These are phyloP conservation scores for Chymomyza amoena DNA, from an alignment of 2,888 invertebrate species.

Conservation along the genomic window DNA sequence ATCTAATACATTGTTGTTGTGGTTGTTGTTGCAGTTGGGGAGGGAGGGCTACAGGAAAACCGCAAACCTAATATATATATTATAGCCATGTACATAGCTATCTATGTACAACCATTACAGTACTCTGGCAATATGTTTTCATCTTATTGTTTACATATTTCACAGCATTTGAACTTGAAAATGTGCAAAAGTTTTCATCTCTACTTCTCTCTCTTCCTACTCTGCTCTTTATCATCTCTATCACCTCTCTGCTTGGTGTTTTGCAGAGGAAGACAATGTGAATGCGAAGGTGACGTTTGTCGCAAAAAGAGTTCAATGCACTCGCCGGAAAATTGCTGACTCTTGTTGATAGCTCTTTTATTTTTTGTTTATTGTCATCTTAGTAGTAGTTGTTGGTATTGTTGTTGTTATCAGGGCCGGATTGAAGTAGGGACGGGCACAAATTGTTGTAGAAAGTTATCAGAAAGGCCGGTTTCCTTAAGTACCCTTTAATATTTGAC, in stretches of 20 bases:
- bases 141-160: slow-evolving; percentile 12
- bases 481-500: too few species aligned
- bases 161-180: slow-evolving; percentile 50
- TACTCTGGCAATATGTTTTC: not conserved
- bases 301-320: slow-evolving; percentile 52
- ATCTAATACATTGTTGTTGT: slow-evolving; percentile 41
- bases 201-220: not conserved
- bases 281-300: slow-evolving; percentile 14
- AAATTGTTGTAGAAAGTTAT: too few species aligned
- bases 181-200: slow-evolving; percentile 1
- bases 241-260: not conserved
- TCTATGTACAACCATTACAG: too few species aligned
- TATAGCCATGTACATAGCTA: too few species aligned
- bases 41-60: slow-evolving; percentile 17
- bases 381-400: slow-evolving; percentile 25
- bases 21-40: too few species aligned
- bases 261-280: slow-evolving; percentile 14
- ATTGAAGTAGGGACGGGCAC: too few species aligned
- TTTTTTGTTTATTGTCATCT: slow-evolving; percentile 16
- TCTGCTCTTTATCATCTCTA: not conserved
- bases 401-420: too few species aligned
- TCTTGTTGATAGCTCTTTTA: slow-evolving; percentile 29
- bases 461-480: too few species aligned
- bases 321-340: slow-evolving; percentile 58
- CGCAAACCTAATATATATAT: not conserved